Percentiles rank a stretch among this genome's conserved stretches.
These are phyloP conservation scores for Hippopotamyrus pictus DNA, from an alignment of 2,797 vertebrate species.

Conservation along the genomic window DNA sequence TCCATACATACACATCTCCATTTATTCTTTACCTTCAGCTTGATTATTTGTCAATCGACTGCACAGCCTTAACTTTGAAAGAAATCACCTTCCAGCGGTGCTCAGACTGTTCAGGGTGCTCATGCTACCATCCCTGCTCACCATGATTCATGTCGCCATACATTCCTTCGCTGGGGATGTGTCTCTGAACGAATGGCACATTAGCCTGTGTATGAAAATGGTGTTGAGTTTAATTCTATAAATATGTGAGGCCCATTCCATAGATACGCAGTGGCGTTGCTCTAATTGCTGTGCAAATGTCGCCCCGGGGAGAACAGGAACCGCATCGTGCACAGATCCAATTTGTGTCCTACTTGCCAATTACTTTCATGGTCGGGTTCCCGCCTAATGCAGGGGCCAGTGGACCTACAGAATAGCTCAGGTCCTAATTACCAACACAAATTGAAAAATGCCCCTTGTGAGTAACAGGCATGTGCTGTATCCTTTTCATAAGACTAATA, in stretches of 20 bases:
- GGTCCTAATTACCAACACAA: slow-evolving; percentile 62
- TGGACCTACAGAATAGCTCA: slow-evolving; percentile 60
- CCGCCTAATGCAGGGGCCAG: slow-evolving; percentile 63
- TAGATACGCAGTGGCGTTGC: slow-evolving; percentile 54
- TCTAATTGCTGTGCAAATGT: slow-evolving; percentile 62
- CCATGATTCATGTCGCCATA: not conserved
- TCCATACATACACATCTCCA: not conserved
- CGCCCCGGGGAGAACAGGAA: slow-evolving; percentile 58
- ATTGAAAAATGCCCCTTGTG: slow-evolving; percentile 56
- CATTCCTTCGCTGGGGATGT: not conserved
- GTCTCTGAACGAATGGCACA: not conserved
- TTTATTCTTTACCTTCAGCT: not conserved
- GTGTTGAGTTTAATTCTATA: slow-evolving; percentile 32
- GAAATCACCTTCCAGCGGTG: not conserved
- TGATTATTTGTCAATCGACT: not conserved
- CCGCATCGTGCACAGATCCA: slow-evolving; percentile 63
- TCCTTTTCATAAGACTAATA: slow-evolving; percentile 42
- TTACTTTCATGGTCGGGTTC: slow-evolving; percentile 71
- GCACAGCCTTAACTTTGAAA: not conserved
- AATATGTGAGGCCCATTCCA: slow-evolving; percentile 37
- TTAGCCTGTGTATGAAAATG: slow-evolving; percentile 35
- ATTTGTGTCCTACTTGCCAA: slow-evolving; percentile 67
- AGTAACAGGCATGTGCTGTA: slow-evolving; percentile 37
- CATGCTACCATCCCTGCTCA: not conserved
- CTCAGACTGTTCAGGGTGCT: not conserved